Conservation (phyloP, 2,888 invertebrate species). For the Calameuta idolon region DNA sequence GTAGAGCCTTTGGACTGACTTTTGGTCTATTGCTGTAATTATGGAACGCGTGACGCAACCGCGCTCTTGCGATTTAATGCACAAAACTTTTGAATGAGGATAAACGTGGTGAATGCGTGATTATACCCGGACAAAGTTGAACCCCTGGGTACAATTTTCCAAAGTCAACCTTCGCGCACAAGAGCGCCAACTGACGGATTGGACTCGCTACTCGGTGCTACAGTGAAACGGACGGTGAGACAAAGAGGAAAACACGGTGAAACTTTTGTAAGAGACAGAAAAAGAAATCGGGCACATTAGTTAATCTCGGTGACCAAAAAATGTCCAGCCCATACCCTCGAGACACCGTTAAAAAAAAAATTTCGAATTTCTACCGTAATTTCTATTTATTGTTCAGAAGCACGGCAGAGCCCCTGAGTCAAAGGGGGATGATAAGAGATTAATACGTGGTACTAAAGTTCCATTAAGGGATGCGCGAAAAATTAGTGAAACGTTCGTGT, state of each 20-base stretch:
- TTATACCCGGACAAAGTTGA: slow-evolving; percentile 11
- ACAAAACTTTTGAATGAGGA: slow-evolving; percentile 37
- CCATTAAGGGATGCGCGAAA: neutral
- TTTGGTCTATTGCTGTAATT: neutral
- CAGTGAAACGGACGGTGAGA: neutral
- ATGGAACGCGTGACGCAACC: slow-evolving; percentile 5
- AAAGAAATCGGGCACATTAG: neutral
- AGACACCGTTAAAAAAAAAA: neutral
- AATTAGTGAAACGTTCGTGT: too few relatives aligned
- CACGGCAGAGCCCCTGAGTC: neutral
- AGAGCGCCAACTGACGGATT: neutral
- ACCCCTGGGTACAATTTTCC: neutral
- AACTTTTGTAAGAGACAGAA: neutral
- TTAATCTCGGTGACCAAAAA: neutral
- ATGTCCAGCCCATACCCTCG: neutral
- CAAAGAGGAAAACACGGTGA: neutral
- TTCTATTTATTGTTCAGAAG: neutral
- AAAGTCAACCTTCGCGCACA: neutral
- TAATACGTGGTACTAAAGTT: too few relatives aligned
- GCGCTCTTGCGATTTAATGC: slow-evolving; percentile 29
- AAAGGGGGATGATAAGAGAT: neutral
- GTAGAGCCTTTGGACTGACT: neutral
- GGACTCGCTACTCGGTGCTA: neutral
- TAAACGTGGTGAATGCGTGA: slow-evolving; percentile 33
- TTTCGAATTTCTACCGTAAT: neutral